A percentile compares a stretch with the other conserved stretches of the same genome.
Evolutionary conservation across 2,113 vertebrate genomes (phyloP).

Genomic region (Elaphurus davidianus): DNA sequence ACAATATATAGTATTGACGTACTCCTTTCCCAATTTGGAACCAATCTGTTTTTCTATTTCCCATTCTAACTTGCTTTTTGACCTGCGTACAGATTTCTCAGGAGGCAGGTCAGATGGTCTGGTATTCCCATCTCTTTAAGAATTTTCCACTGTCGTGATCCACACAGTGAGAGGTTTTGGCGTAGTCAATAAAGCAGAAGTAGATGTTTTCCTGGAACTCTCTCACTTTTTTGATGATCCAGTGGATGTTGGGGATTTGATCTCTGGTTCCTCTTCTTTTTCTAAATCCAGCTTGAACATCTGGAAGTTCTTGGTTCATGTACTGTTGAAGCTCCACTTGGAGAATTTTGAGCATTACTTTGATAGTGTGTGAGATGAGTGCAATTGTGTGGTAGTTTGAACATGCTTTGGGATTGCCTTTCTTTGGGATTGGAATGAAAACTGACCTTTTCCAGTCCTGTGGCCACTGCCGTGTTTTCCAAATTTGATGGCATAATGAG

Average conservation of each 20-base stretch:
- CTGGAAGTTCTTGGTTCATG: not conserved
- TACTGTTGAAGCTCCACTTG: not conserved
- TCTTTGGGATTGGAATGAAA: not conserved
- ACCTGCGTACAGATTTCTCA: not conserved
- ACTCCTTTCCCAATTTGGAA: rapidly evolving
- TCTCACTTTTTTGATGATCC: not conserved
- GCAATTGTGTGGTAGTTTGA: not conserved
- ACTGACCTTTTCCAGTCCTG: not conserved
- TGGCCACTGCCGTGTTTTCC: not conserved
- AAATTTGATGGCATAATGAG: not conserved
- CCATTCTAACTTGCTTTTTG: not conserved
- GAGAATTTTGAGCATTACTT: not conserved
- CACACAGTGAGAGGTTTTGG: not conserved
- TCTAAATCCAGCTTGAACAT: not conserved
- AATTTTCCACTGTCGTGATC: not conserved
- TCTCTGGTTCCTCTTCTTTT: not conserved
- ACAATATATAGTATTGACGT: not conserved
- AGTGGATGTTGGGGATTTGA: not conserved
- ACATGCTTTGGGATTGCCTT: not conserved
- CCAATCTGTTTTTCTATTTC: not conserved
- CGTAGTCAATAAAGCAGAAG: not conserved
- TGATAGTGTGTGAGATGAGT: not conserved
- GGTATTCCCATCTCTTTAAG: not conserved
- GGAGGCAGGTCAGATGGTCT: not conserved
- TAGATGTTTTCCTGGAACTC: not conserved